phyloP scores from a whole-genome alignment of 2,113 vertebrate species.

The Xiphophorus maculatus region DNA sequence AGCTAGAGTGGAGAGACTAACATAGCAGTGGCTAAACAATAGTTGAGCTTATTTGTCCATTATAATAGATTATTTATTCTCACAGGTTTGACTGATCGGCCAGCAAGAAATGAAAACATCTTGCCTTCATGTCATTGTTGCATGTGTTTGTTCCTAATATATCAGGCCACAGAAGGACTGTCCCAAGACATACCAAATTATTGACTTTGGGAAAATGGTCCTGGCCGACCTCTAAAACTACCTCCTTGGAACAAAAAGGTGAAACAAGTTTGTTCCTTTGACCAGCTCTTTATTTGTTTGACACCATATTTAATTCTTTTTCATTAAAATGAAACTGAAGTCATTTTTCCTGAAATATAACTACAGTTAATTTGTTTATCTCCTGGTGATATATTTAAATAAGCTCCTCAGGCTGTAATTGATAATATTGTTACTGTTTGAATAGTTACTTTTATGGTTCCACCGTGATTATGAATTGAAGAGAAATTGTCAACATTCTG shows the following conservation, averaged over 20 bases:
- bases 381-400: slow-evolving; percentile 26
- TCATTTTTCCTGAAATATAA: not conserved
- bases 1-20: not conserved
- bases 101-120: not conserved
- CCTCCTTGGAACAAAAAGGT: slow-evolving; percentile 56
- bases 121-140: not conserved
- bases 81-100: not conserved
- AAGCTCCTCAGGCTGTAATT: slow-evolving; percentile 3
- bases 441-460: slow-evolving; percentile 13
- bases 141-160: slow-evolving; percentile 50
- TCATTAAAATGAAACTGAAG: not conserved
- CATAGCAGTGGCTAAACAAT: not conserved
- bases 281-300: slow-evolving; percentile 4
- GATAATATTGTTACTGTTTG: slow-evolving; percentile 12
- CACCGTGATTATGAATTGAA: not conserved
- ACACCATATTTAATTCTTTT: slow-evolving; percentile 23
- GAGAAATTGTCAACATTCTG: not conserved
- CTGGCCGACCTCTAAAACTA: slow-evolving; percentile 57
- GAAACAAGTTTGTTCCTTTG: slow-evolving; percentile 21
- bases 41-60: not conserved
- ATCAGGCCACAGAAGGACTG: slow-evolving; percentile 19
- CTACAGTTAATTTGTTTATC: slow-evolving; percentile 1
- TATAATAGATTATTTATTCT: not conserved
- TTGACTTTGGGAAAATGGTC: slow-evolving; percentile 31
- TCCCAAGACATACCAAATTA: slow-evolving; percentile 37